A percentile compares a stretch with the other conserved stretches of the same genome.
Conservation (phyloP, 2,888 invertebrate genomes). For the Dilophus febrilis region DNA sequence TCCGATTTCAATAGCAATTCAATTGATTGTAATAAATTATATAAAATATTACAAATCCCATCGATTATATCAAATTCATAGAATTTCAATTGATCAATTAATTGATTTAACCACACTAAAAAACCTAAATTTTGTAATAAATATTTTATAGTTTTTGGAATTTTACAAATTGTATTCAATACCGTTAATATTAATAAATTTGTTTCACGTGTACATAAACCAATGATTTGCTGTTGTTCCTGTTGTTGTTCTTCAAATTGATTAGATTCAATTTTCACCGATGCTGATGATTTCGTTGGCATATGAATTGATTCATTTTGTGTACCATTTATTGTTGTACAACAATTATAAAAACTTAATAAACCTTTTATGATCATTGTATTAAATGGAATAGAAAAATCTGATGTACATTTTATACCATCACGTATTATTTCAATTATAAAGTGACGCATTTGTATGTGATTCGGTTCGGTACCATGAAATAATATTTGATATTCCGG, state of each 20-base stretch:
- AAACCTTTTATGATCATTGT: conserved; percentile 62
- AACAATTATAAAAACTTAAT: conserved; percentile 48
- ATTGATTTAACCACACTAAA: conserved; percentile 45
- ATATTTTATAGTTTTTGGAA: conserved; percentile 45
- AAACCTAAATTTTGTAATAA: conserved; percentile 51
- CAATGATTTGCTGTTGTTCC: too few species aligned
- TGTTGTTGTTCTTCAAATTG: too few species aligned
- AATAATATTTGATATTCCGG: conserved; percentile 78
- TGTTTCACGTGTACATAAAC: conserved; percentile 32
- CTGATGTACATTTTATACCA: conserved; percentile 57
- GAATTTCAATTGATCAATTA: conserved; percentile 24
- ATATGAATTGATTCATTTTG: too few species aligned
- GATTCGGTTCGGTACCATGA: conserved; percentile 57
- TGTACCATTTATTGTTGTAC: too few species aligned
- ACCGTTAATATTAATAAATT: conserved; percentile 50
- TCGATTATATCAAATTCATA: conserved; percentile 29
- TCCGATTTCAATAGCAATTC: conserved; percentile 18
- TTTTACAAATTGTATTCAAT: conserved; percentile 40
- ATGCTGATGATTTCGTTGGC: too few species aligned
- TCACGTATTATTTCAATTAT: conserved; percentile 58
- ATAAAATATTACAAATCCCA: conserved; percentile 24
- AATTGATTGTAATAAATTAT: conserved; percentile 25
- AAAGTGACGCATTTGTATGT: conserved; percentile 50
- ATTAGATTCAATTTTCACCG: too few species aligned
- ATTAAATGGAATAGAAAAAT: conserved; percentile 54